Evolutionary conservation across 2,888 invertebrate species (phyloP).

Genomic region (Agrotis ipsilon): DNA sequence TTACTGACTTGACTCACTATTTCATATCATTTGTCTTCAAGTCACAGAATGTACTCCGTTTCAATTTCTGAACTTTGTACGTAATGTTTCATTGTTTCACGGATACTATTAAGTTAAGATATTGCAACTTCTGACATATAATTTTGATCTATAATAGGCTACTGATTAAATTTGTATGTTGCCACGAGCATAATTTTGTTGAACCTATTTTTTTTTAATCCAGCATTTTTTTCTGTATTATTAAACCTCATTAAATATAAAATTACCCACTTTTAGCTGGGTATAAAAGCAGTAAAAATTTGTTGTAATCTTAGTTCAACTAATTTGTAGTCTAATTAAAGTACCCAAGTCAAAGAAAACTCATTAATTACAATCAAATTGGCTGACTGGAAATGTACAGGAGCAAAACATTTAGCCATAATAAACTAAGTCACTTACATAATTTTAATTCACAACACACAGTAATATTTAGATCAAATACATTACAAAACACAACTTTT

Average conservation of each 20-base stretch:
- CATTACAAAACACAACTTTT: conserved; percentile 56
- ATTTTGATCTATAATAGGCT: too few species aligned
- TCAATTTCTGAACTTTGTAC: neutral
- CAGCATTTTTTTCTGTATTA: too few species aligned
- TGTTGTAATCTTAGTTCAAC: too few species aligned
- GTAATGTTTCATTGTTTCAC: conserved; percentile 9
- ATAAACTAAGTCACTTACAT: conserved; percentile 38
- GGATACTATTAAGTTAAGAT: too few species aligned
- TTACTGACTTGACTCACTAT: conserved; percentile 6
- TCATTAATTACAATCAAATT: conserved; percentile 13
- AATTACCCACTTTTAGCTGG: too few species aligned
- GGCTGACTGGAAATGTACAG: neutral
- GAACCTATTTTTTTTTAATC: too few species aligned
- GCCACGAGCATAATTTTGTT: too few species aligned
- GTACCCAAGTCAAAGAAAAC: neutral
- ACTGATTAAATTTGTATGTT: too few species aligned
- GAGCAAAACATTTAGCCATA: conserved; percentile 24
- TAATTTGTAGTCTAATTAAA: too few species aligned
- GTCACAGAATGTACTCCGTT: neutral
- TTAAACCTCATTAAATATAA: too few species aligned
- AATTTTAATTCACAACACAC: conserved; percentile 52
- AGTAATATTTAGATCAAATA: conserved; percentile 58
- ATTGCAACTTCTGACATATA: too few species aligned
- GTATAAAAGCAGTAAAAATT: too few species aligned
- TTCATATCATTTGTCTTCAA: conserved; percentile 11